Evolutionary conservation across 2,113 vertebrate genomes (phyloP), one percentile per base, ranked within the genome.

Genomic region (Epinephelus cyanopodus): DNA sequence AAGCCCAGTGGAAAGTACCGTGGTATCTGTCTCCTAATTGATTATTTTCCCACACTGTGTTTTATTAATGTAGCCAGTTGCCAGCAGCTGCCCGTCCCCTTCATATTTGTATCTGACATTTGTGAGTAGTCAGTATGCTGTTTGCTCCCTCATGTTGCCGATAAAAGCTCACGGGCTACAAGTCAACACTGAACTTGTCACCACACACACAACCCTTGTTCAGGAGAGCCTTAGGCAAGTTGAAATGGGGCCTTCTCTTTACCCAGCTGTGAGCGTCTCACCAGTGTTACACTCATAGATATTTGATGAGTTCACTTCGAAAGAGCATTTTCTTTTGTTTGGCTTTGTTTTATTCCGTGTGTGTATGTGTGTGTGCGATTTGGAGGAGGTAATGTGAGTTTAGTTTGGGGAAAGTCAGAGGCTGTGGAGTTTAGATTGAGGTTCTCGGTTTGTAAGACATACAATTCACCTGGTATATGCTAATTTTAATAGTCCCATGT

Each of bases 291-390:
- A 63, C 70, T 66, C 60, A 77, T 57, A 53, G 75, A 84, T 85
- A 83, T 85, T 77, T 85, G 48, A 85, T 74, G 70, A 74, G 48
- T 11, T 39, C 63, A 60, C 78, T 62, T 56, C 1, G 23, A 74
- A 69, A 61, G 56, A 54, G 15, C 72, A 37, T 62, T 23, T 56
- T 42, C 33, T 33, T 64, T 14, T 39, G 25, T 54, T 18, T 65
- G 60, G 33, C 29, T 25, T 79, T 27, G 15, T 13, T 78, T 27
- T n/a, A 45, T 7, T 37, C 25, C 14, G 1, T 17, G 33, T 53
- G 12, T 11, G 25, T 27, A 27, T 57, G 56, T 47, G 57, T 71
- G 37, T 45, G 42, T 45, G 8, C 58, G 39, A 68, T 67, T 39
- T 48, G 3, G 19, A 42, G 13, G 54, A 27, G 18, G n/a, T 52